A percentile compares a stretch with the other conserved stretches of the same genome.
These are phyloP conservation scores for Drosophila burlai DNA, from an alignment of 1,140 invertebrate species.

Conservation along the genomic window DNA sequence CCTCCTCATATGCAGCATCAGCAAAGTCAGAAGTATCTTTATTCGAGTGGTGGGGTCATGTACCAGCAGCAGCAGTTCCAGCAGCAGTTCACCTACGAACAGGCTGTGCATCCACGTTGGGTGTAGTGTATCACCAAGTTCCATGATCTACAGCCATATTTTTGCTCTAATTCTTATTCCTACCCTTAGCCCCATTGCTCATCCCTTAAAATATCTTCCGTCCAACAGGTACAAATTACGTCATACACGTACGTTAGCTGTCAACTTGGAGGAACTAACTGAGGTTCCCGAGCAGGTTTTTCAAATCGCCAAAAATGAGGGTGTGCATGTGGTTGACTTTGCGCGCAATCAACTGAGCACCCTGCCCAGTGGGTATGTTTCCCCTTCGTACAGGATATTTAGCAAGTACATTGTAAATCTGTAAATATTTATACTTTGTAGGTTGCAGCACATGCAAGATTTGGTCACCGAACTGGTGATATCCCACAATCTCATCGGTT, in stretches of 20 bases:
- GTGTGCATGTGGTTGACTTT: slow-evolving; percentile 91
- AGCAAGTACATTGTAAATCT: not conserved
- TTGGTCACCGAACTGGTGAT: slow-evolving; percentile 74
- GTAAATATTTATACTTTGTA: slow-evolving; percentile 1
- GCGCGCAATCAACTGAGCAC: slow-evolving; percentile 91
- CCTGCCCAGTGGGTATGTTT: slow-evolving; percentile 89
- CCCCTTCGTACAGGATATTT: not conserved
- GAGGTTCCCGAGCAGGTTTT: slow-evolving; percentile 90
- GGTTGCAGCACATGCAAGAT: slow-evolving; percentile 51
- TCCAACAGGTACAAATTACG: slow-evolving; percentile 89
- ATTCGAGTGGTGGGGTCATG: slow-evolving; percentile 5
- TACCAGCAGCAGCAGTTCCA: slow-evolving; percentile 28
- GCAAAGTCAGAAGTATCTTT: not conserved
- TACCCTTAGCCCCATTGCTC: not conserved
- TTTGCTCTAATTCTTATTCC: not conserved
- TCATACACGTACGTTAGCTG: slow-evolving; percentile 89
- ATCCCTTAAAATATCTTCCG: slow-evolving; percentile 28
- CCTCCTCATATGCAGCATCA: slow-evolving; percentile 1
- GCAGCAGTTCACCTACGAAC: slow-evolving; percentile 1
- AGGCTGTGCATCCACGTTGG: slow-evolving; percentile 56
- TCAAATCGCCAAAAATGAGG: slow-evolving; percentile 89
- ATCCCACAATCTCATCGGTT: slow-evolving; percentile 87
- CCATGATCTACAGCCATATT: not conserved
- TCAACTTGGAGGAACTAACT: slow-evolving; percentile 88
- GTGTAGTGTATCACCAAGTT: slow-evolving; percentile 72